A percentile compares a stretch with the other conserved stretches of the same genome.
Evolutionary conservation across 2,888 invertebrate species (phyloP).

Genomic region (Lydus trimaculatus): DNA sequence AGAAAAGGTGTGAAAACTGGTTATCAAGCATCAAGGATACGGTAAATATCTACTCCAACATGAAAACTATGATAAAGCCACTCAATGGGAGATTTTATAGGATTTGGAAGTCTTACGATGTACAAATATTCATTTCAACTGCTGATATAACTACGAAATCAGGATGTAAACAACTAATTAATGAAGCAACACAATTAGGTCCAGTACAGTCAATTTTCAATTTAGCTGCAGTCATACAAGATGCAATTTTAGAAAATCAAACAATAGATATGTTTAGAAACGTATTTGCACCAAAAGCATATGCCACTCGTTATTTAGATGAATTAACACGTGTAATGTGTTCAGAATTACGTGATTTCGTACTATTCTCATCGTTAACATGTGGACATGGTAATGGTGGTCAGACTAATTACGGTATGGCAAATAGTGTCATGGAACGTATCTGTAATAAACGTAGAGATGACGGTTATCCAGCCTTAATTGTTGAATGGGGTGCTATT

Average conservation of each 20-base stretch:
- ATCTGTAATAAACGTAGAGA: conserved; percentile 85
- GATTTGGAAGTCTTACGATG: conserved; percentile 78
- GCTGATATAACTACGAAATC: conserved; percentile 70
- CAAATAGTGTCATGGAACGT: conserved; percentile 98
- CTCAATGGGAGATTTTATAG: no score
- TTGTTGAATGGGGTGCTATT: conserved; percentile 99
- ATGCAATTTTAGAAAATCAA: conserved; percentile 88
- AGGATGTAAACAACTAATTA: conserved; percentile 71
- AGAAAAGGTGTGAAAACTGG: conserved; percentile 90
- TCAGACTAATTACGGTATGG: conserved; percentile 95
- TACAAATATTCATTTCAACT: conserved; percentile 72
- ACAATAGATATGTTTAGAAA: conserved; percentile 73
- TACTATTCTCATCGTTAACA: conserved; percentile 95
- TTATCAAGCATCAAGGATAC: conserved; percentile 71
- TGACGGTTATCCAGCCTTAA: conserved; percentile 83
- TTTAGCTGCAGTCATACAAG: conserved; percentile 89
- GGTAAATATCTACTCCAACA: conserved; percentile 37
- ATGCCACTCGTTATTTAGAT: conserved; percentile 82
- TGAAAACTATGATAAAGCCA: no score
- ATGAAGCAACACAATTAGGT: conserved; percentile 68
- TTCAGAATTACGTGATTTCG: conserved; percentile 89
- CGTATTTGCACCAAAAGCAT: conserved; percentile 79
- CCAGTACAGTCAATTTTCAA: conserved; percentile 91
- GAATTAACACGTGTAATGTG: conserved; percentile 72
- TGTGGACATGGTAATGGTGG: conserved; percentile 97